Evolutionary conservation across 2,113 vertebrate genomes (phyloP), one percentile per base, ranked within the genome.

Genomic region (Recurvirostra avosetta): DNA sequence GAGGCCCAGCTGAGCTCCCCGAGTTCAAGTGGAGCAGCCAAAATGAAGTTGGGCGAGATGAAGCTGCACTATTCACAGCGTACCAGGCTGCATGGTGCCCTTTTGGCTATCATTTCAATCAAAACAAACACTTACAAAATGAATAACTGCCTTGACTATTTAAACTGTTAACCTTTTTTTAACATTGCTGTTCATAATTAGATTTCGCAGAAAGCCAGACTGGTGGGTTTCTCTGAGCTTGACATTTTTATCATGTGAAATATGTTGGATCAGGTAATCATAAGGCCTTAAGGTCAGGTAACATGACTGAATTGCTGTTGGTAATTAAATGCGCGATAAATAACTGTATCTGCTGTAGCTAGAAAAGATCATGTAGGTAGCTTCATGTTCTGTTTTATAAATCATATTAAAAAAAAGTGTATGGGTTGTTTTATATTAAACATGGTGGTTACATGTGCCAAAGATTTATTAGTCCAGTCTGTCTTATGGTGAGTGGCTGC

Each of bases 391-490:
- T 97, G 92, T 92, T 97, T 96, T 96, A 96, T 95, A 96, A 95
- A 95, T 95, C 91, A 96, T 94, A 96, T 93, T 92, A 34, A 80
- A 96, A 88, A 88, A 96, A 95, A 95, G 38, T 50, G 84, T 67
- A 86, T 36, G 86, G 58, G 67, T 97, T 96, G 90, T 71, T 91
- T 96, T 56, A 89, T 86, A 94, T 97, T 96, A 94, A 97, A 95
- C 77, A 94, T 41, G 70, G 93, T 94, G 81, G 74, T 97, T 96
- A 65, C 34, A 92, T 80, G 91, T 95, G 96, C 97, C 96, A 97
- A 95, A 93, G 86, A 97, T 97, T 97, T 97, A 96, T 97, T 97
- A 97, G 89, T 93, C 91, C 96, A 94, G 96, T 85, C 96, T 95
- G 96, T 90, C 91, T 92, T 73, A 87, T 17, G 82, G 92, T 94